These are phyloP conservation scores for Amphiprion percula DNA, from an alignment of 2,113 vertebrate genomes.

Conservation along the genomic window DNA sequence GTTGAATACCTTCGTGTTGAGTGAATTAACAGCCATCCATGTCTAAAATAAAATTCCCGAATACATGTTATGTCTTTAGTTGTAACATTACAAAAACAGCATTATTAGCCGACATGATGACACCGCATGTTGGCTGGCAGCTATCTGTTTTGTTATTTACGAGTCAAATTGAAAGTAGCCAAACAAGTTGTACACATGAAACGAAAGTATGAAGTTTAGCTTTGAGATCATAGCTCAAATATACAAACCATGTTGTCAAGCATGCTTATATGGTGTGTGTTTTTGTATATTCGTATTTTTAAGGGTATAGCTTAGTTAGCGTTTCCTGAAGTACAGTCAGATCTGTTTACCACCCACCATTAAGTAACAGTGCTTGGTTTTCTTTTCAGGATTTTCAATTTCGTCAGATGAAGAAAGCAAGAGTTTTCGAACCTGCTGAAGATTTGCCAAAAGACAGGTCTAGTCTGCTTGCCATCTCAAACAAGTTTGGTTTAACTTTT, in stretches of 20 bases:
- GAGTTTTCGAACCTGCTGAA: constrained; percentile 88
- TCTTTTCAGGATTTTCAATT: constrained; percentile 94
- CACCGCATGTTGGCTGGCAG: too few relatives aligned
- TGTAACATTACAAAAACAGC: not conserved
- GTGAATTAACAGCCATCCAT: not conserved
- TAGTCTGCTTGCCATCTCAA: constrained; percentile 90
- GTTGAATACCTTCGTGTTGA: not conserved
- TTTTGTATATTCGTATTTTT: not conserved
- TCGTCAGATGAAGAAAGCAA: constrained; percentile 93
- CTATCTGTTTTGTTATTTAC: too few relatives aligned
- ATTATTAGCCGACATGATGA: not conserved
- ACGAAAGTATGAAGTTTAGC: too few relatives aligned
- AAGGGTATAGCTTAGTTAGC: not conserved
- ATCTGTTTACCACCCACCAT: not conserved
- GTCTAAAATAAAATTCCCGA: not conserved
- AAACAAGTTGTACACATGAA: not conserved
- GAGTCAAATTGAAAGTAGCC: not conserved
- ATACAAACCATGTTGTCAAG: not conserved
- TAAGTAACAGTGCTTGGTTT: constrained; percentile 6
- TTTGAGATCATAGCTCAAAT: too few relatives aligned
- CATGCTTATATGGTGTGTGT: not conserved
- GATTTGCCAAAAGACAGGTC: constrained; percentile 91
- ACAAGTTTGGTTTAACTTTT: constrained; percentile 92
- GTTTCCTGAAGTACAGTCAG: not conserved
- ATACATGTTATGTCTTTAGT: not conserved